Evolutionary conservation across 2,888 invertebrate genomes (phyloP), one percentile per base, ranked within the genome.

Genomic region (Boloria selene): DNA sequence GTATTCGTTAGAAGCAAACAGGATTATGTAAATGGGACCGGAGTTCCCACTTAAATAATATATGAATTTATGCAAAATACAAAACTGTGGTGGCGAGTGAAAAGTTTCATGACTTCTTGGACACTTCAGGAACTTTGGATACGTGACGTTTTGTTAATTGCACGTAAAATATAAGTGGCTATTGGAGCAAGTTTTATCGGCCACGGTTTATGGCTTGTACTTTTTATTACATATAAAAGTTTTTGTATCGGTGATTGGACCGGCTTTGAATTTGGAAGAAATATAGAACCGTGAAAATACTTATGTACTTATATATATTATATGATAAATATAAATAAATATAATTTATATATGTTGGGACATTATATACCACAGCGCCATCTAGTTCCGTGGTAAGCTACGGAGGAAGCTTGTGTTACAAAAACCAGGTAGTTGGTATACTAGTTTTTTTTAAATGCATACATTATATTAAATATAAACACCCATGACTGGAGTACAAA

Each of bases 31-130:
- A 81, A 82, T 74, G 70, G 72, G 65, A 71, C 65, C 65, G 68
- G 79, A 81, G 74, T 82, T 80, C 71, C 74, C 75, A 81, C 79
- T 81, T 83, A 80, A 81, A 82, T 80, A 82, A 82, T 82, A 81
- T 82, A 81, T 82, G 81, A 79, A 83, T 80, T 83, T 82, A 82
- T 82, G 80, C 77, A 79, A 80, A 82, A 78, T 75, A 64, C 55
- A 72, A 73, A 74, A 74, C 70, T 54, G 65, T 58, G 55, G 65
- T 74, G 75, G 75, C 73, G 69, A 74, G 74, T 72, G 64, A 64
- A 69, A 76, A 78, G 77, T 78, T 78, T 72, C 74, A 77, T 74
- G 71, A 77, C 79, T 77, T 76, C 77, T 72, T 68, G 74, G 70
- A 71, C 72, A 72, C 64, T 70, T 64, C 58, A 55, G 47, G 59